phyloP scores from a whole-genome alignment of 2,797 vertebrate species.

The Molossus molossus region DNA sequence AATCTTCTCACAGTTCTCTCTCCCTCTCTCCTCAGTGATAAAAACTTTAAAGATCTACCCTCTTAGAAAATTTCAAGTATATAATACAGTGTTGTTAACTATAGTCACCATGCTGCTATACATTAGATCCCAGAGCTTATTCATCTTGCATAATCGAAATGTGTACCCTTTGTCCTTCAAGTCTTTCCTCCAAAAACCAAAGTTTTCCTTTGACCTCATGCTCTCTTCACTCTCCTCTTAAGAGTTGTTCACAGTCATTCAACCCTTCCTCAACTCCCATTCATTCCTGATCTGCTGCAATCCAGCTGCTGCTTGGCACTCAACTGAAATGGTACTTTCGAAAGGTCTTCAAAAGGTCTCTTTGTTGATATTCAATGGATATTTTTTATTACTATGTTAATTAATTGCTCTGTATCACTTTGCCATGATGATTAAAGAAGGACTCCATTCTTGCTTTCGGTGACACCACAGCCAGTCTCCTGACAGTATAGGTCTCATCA shows the following conservation, averaged over 20 bases:
- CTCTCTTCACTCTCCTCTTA: neutral
- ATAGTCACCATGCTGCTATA: neutral
- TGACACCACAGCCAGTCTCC: neutral
- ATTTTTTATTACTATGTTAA: conserved; percentile 38
- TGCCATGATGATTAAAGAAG: neutral
- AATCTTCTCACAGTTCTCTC: neutral
- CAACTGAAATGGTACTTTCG: conserved; percentile 30
- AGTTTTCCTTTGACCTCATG: neutral
- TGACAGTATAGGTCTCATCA: neutral
- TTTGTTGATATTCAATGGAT: neutral
- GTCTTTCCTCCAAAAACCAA: neutral
- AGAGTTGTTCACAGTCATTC: neutral
- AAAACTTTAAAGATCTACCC: neutral
- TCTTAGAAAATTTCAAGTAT: neutral
- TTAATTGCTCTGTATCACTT: conserved; percentile 14
- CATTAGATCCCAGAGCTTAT: neutral
- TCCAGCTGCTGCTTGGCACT: conserved; percentile 41
- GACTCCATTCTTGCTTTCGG: conserved; percentile 31
- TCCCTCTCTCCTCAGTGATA: neutral
- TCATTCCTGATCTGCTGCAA: neutral
- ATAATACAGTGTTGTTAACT: neutral
- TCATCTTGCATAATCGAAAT: neutral
- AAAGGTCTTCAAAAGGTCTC: conserved; percentile 34
- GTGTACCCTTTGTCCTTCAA: neutral
- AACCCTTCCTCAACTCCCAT: neutral